Conservation (phyloP, 2,113 vertebrate genomes). For the Misgurnus anguillicaudatus region DNA sequence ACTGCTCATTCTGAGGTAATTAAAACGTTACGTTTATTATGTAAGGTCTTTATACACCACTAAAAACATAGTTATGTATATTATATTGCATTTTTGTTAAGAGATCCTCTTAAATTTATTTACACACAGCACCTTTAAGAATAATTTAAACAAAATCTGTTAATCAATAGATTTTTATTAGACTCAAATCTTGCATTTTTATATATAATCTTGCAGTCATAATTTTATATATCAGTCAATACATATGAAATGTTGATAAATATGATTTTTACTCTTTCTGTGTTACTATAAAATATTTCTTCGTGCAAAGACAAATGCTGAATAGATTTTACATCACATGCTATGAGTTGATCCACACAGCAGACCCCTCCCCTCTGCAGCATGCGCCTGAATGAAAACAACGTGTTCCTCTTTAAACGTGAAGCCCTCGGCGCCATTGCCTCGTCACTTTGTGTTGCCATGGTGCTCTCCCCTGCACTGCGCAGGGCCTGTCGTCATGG, state of each 20-base stretch:
- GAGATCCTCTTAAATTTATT: too few species aligned
- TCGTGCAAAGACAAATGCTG: background rate
- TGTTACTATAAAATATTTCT: background rate
- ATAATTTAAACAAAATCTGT: too few species aligned
- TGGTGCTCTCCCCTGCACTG: slow-evolving; percentile 70
- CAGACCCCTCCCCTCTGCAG: slow-evolving; percentile 33
- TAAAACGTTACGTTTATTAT: too few species aligned
- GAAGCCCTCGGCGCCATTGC: slow-evolving; percentile 54
- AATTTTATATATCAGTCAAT: too few species aligned
- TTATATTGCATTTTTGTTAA: too few species aligned
- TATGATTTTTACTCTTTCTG: background rate
- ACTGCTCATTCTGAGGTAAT: too few species aligned
- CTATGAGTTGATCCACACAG: background rate
- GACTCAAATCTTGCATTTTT: too few species aligned
- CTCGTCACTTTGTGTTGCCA: slow-evolving; percentile 73
- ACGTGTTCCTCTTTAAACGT: slow-evolving; percentile 6
- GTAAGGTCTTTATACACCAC: too few species aligned
- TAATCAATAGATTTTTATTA: too few species aligned
- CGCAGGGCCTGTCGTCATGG: slow-evolving; percentile 70
- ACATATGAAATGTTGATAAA: background rate
- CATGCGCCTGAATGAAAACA: slow-evolving; percentile 2
- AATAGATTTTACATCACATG: background rate
- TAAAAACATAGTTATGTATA: too few species aligned
- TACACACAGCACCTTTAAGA: too few species aligned
- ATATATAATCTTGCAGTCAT: too few species aligned